These are phyloP conservation scores for Pangasius djambal DNA, from an alignment of 2,797 vertebrate species.

Conservation along the genomic window DNA sequence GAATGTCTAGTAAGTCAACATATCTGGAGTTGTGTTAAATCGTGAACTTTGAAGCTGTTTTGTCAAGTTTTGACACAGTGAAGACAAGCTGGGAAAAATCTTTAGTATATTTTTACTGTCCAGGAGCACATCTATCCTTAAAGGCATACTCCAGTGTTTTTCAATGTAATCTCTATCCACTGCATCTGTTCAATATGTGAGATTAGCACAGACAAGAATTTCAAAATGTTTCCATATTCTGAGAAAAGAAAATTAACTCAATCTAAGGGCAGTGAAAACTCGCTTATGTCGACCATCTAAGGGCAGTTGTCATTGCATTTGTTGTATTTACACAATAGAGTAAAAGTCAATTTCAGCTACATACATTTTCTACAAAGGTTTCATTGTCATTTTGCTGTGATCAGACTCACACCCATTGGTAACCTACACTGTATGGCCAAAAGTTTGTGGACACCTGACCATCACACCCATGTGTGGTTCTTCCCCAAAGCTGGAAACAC, in stretches of 20 bases:
- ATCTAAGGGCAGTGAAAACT: not conserved
- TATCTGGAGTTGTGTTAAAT: not conserved
- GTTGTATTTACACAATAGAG: not conserved
- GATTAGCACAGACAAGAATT: not conserved
- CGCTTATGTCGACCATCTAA: not conserved
- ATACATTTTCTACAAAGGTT: not conserved
- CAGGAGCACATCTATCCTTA: not conserved
- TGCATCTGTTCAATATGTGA: too few species aligned
- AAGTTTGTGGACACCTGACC: not conserved
- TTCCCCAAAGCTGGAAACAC: not conserved
- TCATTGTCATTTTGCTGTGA: not conserved
- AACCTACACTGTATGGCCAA: not conserved
- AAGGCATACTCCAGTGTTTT: not conserved
- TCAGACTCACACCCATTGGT: not conserved
- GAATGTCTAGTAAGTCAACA: not conserved
- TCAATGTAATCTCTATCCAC: not conserved
- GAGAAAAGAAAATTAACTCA: not conserved
- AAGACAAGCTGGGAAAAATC: not conserved
- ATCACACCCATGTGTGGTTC: not conserved
- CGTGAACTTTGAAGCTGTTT: not conserved
- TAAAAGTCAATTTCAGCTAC: not conserved
- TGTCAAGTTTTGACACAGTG: not conserved
- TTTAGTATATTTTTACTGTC: not conserved
- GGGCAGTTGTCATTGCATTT: not conserved
- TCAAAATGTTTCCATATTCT: not conserved